Percentiles rank a stretch among this genome's conserved stretches.
Conservation (phyloP, 2,888 invertebrate genomes). For the Monochamus alternatus region DNA sequence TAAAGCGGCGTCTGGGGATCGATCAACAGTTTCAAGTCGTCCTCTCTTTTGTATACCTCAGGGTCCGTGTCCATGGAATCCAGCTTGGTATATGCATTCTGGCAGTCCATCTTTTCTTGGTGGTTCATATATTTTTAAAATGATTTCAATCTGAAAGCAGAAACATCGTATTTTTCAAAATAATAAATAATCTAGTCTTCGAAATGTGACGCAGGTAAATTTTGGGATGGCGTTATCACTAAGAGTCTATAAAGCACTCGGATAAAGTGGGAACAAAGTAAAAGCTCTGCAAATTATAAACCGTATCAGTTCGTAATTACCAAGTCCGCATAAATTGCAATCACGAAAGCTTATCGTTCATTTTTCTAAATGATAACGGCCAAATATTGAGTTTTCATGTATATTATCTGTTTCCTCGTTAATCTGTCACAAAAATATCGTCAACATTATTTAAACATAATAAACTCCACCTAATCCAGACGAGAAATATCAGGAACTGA, state of each 20-base stretch:
- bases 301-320: too few relatives aligned
- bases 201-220: too few relatives aligned
- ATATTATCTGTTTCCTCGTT: not conserved
- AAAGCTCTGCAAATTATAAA: too few relatives aligned
- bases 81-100: slow-evolving; percentile 23
- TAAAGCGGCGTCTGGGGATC: not conserved
- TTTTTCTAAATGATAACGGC: not conserved
- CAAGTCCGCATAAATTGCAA: not conserved
- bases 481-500: not conserved
- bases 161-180: not conserved
- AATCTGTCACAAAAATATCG: not conserved
- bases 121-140: slow-evolving; percentile 21
- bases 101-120: slow-evolving; percentile 20
- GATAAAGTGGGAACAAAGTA: too few relatives aligned
- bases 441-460: not conserved
- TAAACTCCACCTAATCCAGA: not conserved
- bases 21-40: slow-evolving; percentile 13
- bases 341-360: not conserved
- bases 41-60: slow-evolving; percentile 17
- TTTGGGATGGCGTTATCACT: too few relatives aligned
- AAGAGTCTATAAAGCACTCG: too few relatives aligned
- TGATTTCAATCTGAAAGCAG: slow-evolving; percentile 24
- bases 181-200: not conserved
- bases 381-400: not conserved
- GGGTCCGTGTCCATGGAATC: slow-evolving; percentile 32